A percentile compares a stretch with the other conserved stretches of the same genome.
These are phyloP conservation scores for Oryzias dopingdopingensis DNA, from an alignment of 2,797 vertebrate species.

Conservation along the genomic window DNA sequence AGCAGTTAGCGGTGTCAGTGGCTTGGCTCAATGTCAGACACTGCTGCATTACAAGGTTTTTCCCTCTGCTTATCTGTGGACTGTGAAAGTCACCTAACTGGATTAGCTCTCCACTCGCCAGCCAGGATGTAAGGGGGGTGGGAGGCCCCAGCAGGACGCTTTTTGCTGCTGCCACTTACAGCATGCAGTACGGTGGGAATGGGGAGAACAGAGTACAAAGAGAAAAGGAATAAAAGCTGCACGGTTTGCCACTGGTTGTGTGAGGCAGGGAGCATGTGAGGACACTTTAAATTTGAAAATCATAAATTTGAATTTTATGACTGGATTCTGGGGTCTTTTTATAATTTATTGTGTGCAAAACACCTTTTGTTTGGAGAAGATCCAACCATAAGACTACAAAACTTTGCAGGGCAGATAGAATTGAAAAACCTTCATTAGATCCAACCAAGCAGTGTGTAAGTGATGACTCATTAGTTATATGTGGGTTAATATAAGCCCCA, in stretches of 20 bases:
- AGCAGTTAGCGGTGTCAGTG: conserved; percentile 30
- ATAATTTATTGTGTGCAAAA: too few relatives aligned
- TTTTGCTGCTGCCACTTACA: conserved; percentile 32
- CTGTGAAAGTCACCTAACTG: conserved; percentile 82
- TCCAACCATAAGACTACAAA: too few relatives aligned
- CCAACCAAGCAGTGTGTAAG: too few relatives aligned
- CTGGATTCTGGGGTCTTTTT: too few relatives aligned
- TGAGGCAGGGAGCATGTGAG: conserved; percentile 28
- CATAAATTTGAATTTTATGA: too few relatives aligned
- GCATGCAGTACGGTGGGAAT: conserved; percentile 13
- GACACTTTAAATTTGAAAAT: conserved; percentile 10
- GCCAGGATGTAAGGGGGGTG: conserved; percentile 55
- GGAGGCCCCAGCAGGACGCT: conserved; percentile 56
- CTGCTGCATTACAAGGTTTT: conserved; percentile 71
- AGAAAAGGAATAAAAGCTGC: conserved; percentile 37
- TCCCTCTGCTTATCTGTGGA: conserved; percentile 71
- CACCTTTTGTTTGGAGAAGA: too few relatives aligned
- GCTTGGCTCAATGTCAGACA: conserved; percentile 60
- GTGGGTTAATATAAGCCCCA: too few relatives aligned
- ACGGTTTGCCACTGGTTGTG: conserved; percentile 41
- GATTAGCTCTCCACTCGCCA: conserved; percentile 73
- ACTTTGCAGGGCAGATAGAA: too few relatives aligned
- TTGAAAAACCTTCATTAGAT: too few relatives aligned
- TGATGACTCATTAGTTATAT: too few relatives aligned
- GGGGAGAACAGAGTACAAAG: conserved; percentile 46